phyloP scores from a whole-genome alignment of 1,140 invertebrate genomes.

The Sminthurinus signatus region DNA sequence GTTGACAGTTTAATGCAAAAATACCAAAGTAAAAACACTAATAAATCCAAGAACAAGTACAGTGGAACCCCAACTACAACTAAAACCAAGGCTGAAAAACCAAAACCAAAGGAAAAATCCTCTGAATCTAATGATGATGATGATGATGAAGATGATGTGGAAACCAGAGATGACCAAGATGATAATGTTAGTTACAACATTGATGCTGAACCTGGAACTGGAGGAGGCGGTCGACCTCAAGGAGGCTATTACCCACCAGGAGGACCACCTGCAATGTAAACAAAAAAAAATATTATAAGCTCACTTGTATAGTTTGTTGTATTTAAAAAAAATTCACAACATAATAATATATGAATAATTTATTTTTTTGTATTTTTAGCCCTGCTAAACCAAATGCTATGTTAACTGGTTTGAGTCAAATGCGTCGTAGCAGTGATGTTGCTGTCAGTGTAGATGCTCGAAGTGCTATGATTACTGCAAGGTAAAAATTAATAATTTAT shows the following conservation, averaged over 20 bases:
- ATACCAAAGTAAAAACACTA: constrained; percentile 34
- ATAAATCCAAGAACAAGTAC: constrained; percentile 29
- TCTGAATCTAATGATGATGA: constrained; percentile 29
- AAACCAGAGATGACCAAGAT: constrained; percentile 22
- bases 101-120: not conserved
- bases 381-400: constrained; percentile 39
- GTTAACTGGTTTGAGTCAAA: constrained; percentile 37
- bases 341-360: not conserved
- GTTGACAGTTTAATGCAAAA: constrained; percentile 35
- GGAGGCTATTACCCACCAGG: constrained; percentile 34
- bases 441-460: constrained; percentile 37
- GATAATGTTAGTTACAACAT: constrained; percentile 17
- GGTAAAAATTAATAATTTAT: constrained; percentile 20
- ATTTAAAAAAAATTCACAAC: not conserved
- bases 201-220: constrained; percentile 30
- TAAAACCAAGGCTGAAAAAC: constrained; percentile 1
- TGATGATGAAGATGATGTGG: constrained; percentile 32
- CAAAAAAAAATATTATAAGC: too few relatives aligned
- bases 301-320: too few relatives aligned
- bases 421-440: constrained; percentile 35
- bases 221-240: constrained; percentile 26
- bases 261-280: constrained; percentile 34
- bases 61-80: constrained; percentile 1
- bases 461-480: constrained; percentile 39
- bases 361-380: constrained; percentile 16